Percentiles rank a stretch among this genome's conserved stretches.
Evolutionary conservation across 2,113 vertebrate species (phyloP).

Genomic region (Phylloscopus trochiloides): DNA sequence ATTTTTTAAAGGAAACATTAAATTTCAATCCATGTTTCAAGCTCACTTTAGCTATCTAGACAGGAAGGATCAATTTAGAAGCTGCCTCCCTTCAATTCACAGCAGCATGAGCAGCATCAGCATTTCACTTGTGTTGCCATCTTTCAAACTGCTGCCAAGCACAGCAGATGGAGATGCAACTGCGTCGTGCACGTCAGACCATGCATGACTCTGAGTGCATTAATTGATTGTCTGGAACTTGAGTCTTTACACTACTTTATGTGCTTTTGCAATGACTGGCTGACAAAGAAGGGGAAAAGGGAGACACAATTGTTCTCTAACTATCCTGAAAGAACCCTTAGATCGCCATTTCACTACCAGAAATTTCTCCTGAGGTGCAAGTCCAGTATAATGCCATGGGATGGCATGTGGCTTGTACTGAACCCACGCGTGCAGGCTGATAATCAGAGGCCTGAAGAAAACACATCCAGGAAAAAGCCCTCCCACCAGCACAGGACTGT

Average conservation of each 20-base stretch:
- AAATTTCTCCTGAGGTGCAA: background rate
- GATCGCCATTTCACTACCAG: background rate
- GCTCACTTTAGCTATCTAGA: background rate
- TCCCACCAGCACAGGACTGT: background rate
- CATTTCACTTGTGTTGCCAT: background rate
- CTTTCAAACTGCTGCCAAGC: background rate
- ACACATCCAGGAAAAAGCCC: background rate
- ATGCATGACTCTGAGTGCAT: background rate
- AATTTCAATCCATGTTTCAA: background rate
- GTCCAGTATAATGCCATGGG: background rate
- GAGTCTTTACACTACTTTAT: background rate
- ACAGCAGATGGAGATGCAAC: background rate
- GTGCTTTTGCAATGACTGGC: background rate
- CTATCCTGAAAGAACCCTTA: background rate
- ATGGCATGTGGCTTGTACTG: background rate
- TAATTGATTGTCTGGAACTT: background rate
- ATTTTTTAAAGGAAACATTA: background rate
- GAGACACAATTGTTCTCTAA: background rate
- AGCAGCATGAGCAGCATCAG: background rate
- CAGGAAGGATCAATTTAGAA: background rate
- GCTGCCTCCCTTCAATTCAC: background rate
- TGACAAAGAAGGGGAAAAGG: background rate
- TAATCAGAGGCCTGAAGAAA: background rate
- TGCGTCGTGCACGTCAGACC: accelerated
- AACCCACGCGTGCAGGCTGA: background rate